Evolutionary conservation across 2,113 vertebrate species (phyloP), one percentile per base, ranked within the genome.

Genomic region (Nycticorax nycticorax): DNA sequence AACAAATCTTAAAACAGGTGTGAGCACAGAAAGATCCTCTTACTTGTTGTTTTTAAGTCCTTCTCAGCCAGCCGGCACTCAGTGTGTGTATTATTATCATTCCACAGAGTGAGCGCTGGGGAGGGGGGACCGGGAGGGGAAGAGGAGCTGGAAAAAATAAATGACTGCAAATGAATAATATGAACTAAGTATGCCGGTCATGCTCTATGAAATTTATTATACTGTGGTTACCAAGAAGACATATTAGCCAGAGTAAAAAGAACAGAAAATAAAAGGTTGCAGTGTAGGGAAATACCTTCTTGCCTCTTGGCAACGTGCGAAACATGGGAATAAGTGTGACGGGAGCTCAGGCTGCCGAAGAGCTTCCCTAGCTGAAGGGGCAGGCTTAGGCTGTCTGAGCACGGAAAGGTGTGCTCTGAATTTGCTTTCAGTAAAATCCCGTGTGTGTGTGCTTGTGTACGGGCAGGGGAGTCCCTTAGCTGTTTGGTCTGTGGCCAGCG

Each of bases 1-100:
- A 98, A 97, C 98, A 98, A 98, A 98, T 98, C 98, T 98, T 98
- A 98, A 98, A 99, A 99, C 99, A 99, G 99, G 99, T 99, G 99
- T 98, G 98, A 98, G 98, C 96, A 98, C 96, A 98, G 98, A 98
- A 98, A 98, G 98, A 98, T 97, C 96, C 94, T 96, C 96, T 97
- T 96, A 95, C 96, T 93, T 95, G 94, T 96, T 91, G 93, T 96
- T 96, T 96, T 92, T 53, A 85, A 92, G 92, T 74, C 83, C 93
- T 97, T 92, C 93, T 97, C 79, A 95, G 95, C 93, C 90, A 78
- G 94, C 81, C 88, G 1, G 72, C 57, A 35, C 72, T 93, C 89
- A 62, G 85, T 35, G 71, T 85, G 81, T 93, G 89, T 96, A 96
- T 95, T 97, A 97, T 97, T 97, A 95, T 97, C 98, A 95, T 98